These are phyloP conservation scores for Apodemia duryi DNA, from an alignment of 2,888 invertebrate species.

Conservation along the genomic window DNA sequence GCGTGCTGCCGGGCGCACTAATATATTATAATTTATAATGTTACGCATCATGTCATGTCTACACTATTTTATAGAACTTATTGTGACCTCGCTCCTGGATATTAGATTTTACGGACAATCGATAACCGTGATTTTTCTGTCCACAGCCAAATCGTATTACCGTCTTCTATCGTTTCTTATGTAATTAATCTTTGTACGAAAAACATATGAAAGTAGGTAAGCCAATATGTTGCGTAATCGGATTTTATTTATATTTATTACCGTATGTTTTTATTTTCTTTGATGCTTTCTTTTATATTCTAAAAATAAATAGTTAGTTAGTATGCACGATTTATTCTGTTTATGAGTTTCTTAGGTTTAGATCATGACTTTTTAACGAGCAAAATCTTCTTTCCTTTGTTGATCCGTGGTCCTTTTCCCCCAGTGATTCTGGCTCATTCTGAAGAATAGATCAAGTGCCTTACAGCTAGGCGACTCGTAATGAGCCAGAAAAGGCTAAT, in stretches of 20 bases:
- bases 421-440: no score
- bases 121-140: conserved; percentile 22
- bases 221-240: conserved; percentile 5
- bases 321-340: no score
- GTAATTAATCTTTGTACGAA: conserved; percentile 13
- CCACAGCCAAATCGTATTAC: conserved; percentile 13
- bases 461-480: no score
- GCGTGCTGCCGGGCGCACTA: no score
- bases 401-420: no score
- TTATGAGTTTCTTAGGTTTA: no score
- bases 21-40: no score
- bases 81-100: conserved; percentile 25
- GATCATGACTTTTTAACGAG: no score
- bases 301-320: background rate
- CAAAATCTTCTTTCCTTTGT: no score
- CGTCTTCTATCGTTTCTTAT: conserved; percentile 9
- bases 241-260: conserved; percentile 1
- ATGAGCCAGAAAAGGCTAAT: no score
- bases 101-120: conserved; percentile 26
- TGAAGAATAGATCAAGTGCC: no score
- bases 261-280: background rate
- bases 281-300: background rate
- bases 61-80: conserved; percentile 10
- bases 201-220: conserved; percentile 9
- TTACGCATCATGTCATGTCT: background rate